Percentiles rank a stretch among this genome's conserved stretches.
Evolutionary conservation across 2,113 vertebrate species (phyloP).

Genomic region (Microtus ochrogaster): DNA sequence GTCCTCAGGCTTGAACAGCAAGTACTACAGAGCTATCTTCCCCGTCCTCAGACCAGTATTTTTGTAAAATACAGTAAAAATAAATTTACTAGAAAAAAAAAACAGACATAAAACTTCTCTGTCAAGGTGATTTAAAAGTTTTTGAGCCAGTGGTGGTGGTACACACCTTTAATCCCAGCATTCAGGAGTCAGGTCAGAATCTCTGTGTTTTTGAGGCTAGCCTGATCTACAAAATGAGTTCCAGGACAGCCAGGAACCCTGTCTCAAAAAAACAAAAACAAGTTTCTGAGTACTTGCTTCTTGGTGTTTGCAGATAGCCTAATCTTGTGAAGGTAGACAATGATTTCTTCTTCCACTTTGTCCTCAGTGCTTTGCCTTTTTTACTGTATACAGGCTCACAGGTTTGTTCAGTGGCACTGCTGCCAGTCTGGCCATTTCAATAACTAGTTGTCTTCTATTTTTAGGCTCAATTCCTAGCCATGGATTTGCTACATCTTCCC

Average conservation of each 20-base stretch:
- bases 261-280: too few relatives aligned
- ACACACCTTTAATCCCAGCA: too few relatives aligned
- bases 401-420: neutral
- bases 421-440: neutral
- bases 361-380: neutral
- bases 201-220: too few relatives aligned
- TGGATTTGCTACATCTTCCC: neutral
- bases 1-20: neutral
- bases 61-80: conserved; percentile 36
- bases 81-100: neutral
- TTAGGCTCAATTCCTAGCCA: neutral
- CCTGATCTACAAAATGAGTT: too few relatives aligned
- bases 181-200: too few relatives aligned
- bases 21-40: neutral
- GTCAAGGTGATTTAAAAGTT: neutral
- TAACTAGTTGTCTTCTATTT: conserved; percentile 32
- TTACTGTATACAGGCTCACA: neutral
- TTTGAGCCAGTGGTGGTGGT: neutral
- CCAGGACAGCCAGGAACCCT: too few relatives aligned
- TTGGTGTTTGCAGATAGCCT: neutral
- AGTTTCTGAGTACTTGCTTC: neutral
- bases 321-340: neutral
- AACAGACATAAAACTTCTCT: neutral
- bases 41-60: neutral
- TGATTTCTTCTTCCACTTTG: neutral